Conservation (phyloP, 2,888 invertebrate genomes). For the Cataglyphis rosenhaueri region DNA sequence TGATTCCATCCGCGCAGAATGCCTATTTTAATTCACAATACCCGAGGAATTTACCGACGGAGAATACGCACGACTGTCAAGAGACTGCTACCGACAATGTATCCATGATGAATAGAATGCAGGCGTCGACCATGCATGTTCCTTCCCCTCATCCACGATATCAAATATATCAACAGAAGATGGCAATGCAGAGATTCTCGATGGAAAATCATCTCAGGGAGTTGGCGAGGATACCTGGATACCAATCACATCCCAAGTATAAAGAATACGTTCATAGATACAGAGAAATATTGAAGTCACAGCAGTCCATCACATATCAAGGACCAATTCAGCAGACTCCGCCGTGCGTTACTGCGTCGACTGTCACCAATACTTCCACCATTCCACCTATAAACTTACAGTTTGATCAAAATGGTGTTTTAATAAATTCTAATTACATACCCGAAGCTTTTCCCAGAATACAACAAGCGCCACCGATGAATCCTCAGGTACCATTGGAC, state of each 20-base stretch:
- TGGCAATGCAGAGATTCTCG: conserved; percentile 80
- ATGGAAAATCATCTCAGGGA: conserved; percentile 81
- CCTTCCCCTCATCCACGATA: conserved; percentile 72
- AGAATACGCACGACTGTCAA: conserved; percentile 76
- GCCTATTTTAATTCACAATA: conserved; percentile 76
- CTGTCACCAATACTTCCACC: conserved; percentile 51
- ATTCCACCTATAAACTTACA: conserved; percentile 82
- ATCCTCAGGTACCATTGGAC: conserved; percentile 47
- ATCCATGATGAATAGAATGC: conserved; percentile 66
- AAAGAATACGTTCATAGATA: conserved; percentile 82
- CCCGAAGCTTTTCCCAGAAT: conserved; percentile 72
- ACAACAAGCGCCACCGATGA: conserved; percentile 44
- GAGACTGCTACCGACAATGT: conserved; percentile 63
- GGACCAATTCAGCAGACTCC: conserved; percentile 75
- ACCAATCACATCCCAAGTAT: conserved; percentile 82
- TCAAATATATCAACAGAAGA: conserved; percentile 81
- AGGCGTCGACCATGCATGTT: conserved; percentile 54
- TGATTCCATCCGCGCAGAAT: conserved; percentile 71
- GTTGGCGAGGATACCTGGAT: conserved; percentile 80
- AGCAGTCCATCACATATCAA: conserved; percentile 81
- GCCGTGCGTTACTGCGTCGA: conserved; percentile 44
- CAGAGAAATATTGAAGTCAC: conserved; percentile 79
- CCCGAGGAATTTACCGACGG: conserved; percentile 71
- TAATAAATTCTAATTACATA: conserved; percentile 82
- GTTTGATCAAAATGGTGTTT: conserved; percentile 83